phyloP scores from a whole-genome alignment of 1,140 invertebrate genomes.

The Heliconius eleuchia region DNA sequence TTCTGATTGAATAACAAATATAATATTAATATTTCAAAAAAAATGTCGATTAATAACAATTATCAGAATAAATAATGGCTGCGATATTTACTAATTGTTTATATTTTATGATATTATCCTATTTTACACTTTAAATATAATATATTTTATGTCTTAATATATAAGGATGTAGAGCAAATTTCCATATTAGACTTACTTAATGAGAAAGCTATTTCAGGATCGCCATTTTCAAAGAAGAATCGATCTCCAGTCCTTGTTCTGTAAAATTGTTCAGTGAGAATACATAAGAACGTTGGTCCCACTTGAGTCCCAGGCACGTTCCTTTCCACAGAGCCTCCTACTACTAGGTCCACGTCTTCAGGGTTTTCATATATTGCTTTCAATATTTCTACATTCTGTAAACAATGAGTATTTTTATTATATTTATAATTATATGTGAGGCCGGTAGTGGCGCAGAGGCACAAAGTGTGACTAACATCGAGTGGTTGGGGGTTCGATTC shows the following conservation, averaged over 20 bases:
- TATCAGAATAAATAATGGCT: neutral
- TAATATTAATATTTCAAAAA: neutral
- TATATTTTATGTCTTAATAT: no score
- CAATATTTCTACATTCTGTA: constrained; percentile 85
- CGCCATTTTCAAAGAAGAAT: constrained; percentile 90
- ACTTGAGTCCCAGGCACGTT: constrained; percentile 89
- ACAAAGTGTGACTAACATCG: no score
- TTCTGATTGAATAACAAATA: constrained; percentile 47
- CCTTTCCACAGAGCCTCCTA: constrained; percentile 91
- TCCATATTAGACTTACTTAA: constrained; percentile 81
- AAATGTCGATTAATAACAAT: neutral
- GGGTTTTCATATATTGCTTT: constrained; percentile 85
- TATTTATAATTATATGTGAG: neutral
- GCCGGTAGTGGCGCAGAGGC: no score
- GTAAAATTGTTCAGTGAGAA: constrained; percentile 94
- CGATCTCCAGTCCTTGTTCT: constrained; percentile 91
- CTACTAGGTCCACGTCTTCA: constrained; percentile 94
- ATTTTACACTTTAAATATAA: no score
- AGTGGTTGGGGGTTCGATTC: no score
- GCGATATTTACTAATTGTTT: neutral
- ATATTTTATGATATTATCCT: neutral
- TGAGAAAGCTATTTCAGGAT: constrained; percentile 85
- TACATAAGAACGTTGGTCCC: constrained; percentile 96
- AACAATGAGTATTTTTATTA: neutral
- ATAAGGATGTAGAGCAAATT: neutral